phyloP scores from a whole-genome alignment of 2,113 vertebrate species.

The Phyllopteryx taeniolatus region DNA sequence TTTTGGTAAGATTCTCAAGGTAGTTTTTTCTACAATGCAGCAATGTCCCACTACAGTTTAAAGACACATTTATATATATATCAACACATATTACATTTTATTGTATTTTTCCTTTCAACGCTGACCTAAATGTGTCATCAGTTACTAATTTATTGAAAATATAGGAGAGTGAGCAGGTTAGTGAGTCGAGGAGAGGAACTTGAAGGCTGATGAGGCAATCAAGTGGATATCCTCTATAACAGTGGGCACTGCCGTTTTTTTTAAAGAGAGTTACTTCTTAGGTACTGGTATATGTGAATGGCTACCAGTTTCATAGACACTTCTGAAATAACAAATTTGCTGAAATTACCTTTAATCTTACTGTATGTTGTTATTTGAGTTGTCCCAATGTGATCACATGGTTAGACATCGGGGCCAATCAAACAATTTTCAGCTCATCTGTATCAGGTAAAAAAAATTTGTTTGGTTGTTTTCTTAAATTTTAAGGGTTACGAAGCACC shows the following conservation, averaged over 20 bases:
- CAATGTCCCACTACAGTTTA: no score
- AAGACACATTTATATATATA: no score
- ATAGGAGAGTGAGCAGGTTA: conserved; percentile 38
- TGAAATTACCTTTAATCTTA: neutral
- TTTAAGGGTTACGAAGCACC: no score
- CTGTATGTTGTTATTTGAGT: no score
- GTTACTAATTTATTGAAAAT: conserved; percentile 12
- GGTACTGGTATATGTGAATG: neutral
- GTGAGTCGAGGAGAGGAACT: conserved; percentile 50
- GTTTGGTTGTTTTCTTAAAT: no score
- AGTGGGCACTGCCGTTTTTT: conserved; percentile 4
- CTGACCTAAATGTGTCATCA: conserved; percentile 6
- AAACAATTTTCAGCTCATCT: no score
- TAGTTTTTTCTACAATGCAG: no score
- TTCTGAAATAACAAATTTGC: neutral
- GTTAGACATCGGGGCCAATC: no score
- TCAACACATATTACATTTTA: no score
- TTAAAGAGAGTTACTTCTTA: neutral
- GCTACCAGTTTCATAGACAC: neutral
- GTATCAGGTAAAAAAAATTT: no score
- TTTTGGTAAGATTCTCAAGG: no score
- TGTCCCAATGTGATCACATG: neutral
- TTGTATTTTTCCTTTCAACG: neutral
- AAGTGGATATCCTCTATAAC: conserved; percentile 59
- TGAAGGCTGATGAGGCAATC: conserved; percentile 64